Conservation (phyloP, 1,140 invertebrate species). For the Drosophila mojavensis region DNA sequence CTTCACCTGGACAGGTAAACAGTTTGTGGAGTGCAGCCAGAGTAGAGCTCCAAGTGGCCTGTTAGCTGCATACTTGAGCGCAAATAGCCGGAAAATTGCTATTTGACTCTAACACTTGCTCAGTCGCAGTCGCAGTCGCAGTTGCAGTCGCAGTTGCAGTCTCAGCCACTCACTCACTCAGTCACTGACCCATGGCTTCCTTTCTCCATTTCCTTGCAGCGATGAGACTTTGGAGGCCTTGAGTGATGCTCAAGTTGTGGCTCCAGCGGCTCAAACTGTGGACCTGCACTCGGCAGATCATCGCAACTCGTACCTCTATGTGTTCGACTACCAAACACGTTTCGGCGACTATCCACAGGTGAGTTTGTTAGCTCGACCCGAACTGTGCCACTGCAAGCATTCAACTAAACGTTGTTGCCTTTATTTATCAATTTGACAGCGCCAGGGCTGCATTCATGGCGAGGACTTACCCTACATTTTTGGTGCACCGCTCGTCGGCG, state of each 20-base stretch:
- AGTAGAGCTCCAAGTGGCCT: conserved; percentile 64
- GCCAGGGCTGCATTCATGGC: conserved; percentile 94
- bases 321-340: conserved; percentile 97
- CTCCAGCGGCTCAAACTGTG: conserved; percentile 95
- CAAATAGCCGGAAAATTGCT: conserved; percentile 57
- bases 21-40: conserved; percentile 43
- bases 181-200: neutral
- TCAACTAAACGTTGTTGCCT: conserved; percentile 8
- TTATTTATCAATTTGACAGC: conserved; percentile 84
- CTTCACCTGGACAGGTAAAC: conserved; percentile 45
- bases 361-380: conserved; percentile 55
- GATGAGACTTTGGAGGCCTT: conserved; percentile 97
- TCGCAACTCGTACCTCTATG: conserved; percentile 94
- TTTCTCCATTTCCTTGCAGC: conserved; percentile 84
- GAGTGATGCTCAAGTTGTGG: conserved; percentile 96
- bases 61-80: conserved; percentile 61
- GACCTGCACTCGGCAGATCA: conserved; percentile 94
- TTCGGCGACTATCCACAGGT: conserved; percentile 95
- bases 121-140: neutral
- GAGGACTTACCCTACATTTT: conserved; percentile 97
- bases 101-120: conserved; percentile 45
- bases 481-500: conserved; percentile 91
- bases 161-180: neutral
- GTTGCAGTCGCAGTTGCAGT: neutral
- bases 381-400: neutral